These are phyloP conservation scores for Philaethria dido DNA, from an alignment of 2,888 invertebrate species.

Conservation along the genomic window DNA sequence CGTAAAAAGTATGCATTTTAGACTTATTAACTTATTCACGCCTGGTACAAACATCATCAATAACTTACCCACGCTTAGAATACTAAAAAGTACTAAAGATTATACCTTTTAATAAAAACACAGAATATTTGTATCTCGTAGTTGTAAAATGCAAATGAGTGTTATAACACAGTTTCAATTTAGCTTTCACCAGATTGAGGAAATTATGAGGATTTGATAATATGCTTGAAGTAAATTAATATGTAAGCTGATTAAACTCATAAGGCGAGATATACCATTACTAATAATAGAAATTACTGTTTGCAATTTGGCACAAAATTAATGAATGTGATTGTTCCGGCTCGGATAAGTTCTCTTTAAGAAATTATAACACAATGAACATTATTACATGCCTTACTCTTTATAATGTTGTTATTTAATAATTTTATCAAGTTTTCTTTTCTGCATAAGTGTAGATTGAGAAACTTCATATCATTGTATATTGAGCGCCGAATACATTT, in stretches of 20 bases:
- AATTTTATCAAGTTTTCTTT: too few relatives aligned
- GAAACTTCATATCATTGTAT: too few relatives aligned
- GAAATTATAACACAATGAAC: too few relatives aligned
- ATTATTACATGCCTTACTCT: too few relatives aligned
- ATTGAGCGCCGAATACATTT: too few relatives aligned
- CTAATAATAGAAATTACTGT: background rate
- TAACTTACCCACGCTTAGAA: background rate
- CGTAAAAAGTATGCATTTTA: too few relatives aligned
- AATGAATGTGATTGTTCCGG: background rate
- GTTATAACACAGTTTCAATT: constrained; percentile 8
- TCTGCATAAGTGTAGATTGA: too few relatives aligned
- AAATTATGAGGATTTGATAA: constrained; percentile 13
- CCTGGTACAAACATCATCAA: too few relatives aligned
- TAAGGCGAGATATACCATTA: background rate
- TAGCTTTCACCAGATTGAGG: constrained; percentile 23
- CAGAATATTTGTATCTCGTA: background rate
- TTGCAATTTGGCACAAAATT: too few relatives aligned
- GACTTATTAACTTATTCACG: too few relatives aligned
- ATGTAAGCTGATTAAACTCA: background rate
- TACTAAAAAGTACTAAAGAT: background rate
- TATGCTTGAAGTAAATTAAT: background rate
- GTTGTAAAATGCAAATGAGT: background rate
- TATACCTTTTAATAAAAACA: background rate
- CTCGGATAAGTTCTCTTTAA: background rate
- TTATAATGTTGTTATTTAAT: too few relatives aligned